Conservation (phyloP, 2,113 vertebrate species). For the Syrmaticus mikado region DNA sequence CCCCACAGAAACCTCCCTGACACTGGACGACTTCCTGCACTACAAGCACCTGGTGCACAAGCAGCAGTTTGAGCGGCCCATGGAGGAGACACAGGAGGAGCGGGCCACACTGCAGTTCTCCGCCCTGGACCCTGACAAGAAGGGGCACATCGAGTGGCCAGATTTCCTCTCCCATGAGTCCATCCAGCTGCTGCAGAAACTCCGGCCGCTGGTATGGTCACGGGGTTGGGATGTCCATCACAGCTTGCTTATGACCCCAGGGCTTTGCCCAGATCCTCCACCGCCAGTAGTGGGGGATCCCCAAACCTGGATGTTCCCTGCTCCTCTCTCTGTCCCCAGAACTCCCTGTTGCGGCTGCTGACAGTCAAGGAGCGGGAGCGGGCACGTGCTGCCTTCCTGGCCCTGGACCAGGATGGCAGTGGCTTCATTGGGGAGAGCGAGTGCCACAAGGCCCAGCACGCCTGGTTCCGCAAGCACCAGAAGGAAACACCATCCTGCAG, state of each 20-base stretch:
- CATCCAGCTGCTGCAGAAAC: slow-evolving; percentile 87
- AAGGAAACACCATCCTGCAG: slow-evolving; percentile 88
- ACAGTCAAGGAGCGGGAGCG: slow-evolving; percentile 88
- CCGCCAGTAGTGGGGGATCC: neutral
- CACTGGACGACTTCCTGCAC: slow-evolving; percentile 91
- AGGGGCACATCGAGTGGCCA: slow-evolving; percentile 89
- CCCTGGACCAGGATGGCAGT: slow-evolving; percentile 81
- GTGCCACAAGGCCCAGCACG: slow-evolving; percentile 81
- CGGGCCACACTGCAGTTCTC: slow-evolving; percentile 89
- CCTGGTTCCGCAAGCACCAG: slow-evolving; percentile 90
- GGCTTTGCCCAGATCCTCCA: neutral
- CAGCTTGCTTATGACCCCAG: neutral
- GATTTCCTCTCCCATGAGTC: slow-evolving; percentile 96
- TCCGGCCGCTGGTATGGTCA: slow-evolving; percentile 85
- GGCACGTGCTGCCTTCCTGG: slow-evolving; percentile 82
- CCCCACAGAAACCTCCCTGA: slow-evolving; percentile 87
- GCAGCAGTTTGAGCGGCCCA: slow-evolving; percentile 85
- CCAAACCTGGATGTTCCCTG: neutral
- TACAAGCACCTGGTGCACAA: slow-evolving; percentile 93
- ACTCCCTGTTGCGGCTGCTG: slow-evolving; percentile 89
- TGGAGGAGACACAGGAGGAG: slow-evolving; percentile 88
- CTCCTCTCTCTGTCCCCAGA: slow-evolving; percentile 71
- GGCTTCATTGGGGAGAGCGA: slow-evolving; percentile 81
- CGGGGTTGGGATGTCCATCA: neutral
- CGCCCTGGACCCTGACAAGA: slow-evolving; percentile 88